Percentiles rank a stretch among this genome's conserved stretches.
These are phyloP conservation scores for Merodon equestris DNA, from an alignment of 2,888 invertebrate genomes.

Conservation along the genomic window DNA sequence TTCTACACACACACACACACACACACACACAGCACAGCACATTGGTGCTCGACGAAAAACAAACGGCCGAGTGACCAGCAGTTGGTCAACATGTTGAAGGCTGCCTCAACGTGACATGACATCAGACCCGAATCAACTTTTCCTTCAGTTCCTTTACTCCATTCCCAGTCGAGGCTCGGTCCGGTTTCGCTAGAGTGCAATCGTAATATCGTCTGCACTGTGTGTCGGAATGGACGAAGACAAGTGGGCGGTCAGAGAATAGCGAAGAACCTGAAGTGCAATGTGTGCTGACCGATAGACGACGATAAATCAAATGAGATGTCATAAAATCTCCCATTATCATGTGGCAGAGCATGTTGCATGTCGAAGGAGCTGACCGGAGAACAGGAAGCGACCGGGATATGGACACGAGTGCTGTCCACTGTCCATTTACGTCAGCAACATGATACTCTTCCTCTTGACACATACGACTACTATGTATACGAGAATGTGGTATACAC, in stretches of 20 bases:
- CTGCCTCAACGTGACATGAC: slow-evolving; percentile 58
- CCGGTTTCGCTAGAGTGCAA: slow-evolving; percentile 40
- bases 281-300: slow-evolving; percentile 35
- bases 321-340: slow-evolving; percentile 66
- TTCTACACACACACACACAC: slow-evolving; percentile 10
- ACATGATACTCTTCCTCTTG: slow-evolving; percentile 55
- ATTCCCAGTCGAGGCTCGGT: no score
- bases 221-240: slow-evolving; percentile 13
- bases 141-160: neutral
- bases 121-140: slow-evolving; percentile 36
- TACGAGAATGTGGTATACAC: slow-evolving; percentile 45
- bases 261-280: slow-evolving; percentile 24
- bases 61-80: slow-evolving; percentile 46
- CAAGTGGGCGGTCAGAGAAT: slow-evolving; percentile 18
- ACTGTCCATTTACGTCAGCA: slow-evolving; percentile 64
- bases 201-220: slow-evolving; percentile 44
- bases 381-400: slow-evolving; percentile 43
- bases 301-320: slow-evolving; percentile 64
- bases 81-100: slow-evolving; percentile 67
- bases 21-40: slow-evolving; percentile 14
- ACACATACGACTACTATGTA: slow-evolving; percentile 18
- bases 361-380: slow-evolving; percentile 44
- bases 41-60: slow-evolving; percentile 30
- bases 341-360: slow-evolving; percentile 60
- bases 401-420: slow-evolving; percentile 59